Base-by-base conservation (phyloP, 1,140 invertebrate species). In the Galleria mellonella region DNA sequence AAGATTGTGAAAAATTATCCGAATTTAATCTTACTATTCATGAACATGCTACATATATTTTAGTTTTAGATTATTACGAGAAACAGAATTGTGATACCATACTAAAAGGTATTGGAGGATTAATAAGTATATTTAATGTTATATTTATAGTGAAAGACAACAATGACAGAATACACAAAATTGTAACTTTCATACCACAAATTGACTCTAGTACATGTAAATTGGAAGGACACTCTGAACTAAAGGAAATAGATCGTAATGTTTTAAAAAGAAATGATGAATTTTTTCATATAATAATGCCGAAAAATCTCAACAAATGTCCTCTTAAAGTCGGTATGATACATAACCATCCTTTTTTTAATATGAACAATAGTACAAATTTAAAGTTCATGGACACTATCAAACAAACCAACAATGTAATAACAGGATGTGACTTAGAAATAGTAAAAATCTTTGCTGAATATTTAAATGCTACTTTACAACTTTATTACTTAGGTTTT, bases 371-470 rank as follows among this genome's bases (percentile, higher is more conserved):
- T 27, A 57, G 51, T 39, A 38, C 61, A 15, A 15, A 7, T 0
- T 44, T 66, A 3, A 56, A 55, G 35, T 58, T 62, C 37, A 51
- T 67, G 8, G 62, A 76, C 39, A 38, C 32, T 4, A 28, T 77
- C 9, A 15, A 47, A 1, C 47, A 53, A 23, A 39, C 2, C 6
- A 6, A 23, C 6, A 6, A 33, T 9, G 33, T 68, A 29, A 40
- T 58, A 5, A 38, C 32, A 32, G 81, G 81, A 27, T 65, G 51
- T 0, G 81, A 84, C 45, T 41, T 74, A 2, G 71, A 76, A 46
- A 55, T 77, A 7, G 41, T 73, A 15, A 77, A 84, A 62, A 73
- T 81, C 12, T 51, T 77, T 17, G 45, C 51, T 12, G 27, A 75
- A 15, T 55, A 72, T 36, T 61, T 74, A 5, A 83, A 84, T 37